These are phyloP conservation scores for Ranitomeya variabilis DNA, from an alignment of 2,113 vertebrate genomes.

Conservation along the genomic window DNA sequence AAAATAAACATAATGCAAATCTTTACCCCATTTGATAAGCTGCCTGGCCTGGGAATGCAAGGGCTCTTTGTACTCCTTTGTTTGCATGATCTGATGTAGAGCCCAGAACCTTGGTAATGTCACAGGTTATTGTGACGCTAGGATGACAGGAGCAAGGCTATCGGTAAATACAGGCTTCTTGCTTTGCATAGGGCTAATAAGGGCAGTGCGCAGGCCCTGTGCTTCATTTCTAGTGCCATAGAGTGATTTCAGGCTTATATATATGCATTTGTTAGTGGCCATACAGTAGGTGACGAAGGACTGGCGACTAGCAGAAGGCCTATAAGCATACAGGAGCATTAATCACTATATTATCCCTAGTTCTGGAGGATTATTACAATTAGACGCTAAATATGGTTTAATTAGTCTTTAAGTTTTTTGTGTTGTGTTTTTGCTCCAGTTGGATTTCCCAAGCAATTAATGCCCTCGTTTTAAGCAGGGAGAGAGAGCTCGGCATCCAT, in stretches of 20 bases:
- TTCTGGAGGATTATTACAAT: slow-evolving; percentile 43
- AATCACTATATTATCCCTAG: slow-evolving; percentile 46
- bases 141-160: slow-evolving; percentile 16
- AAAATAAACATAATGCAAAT: slow-evolving; percentile 59
- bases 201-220: not conserved
- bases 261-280: slow-evolving; percentile 20
- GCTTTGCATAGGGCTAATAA: slow-evolving; percentile 19
- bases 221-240: not conserved
- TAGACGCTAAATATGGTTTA: slow-evolving; percentile 49
- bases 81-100: slow-evolving; percentile 46
- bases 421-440: slow-evolving; percentile 43
- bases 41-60: slow-evolving; percentile 47
- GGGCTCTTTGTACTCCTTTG: slow-evolving; percentile 56
- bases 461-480: slow-evolving; percentile 2
- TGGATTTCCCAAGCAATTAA: slow-evolving; percentile 49
- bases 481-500: not conserved
- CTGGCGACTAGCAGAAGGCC: slow-evolving; percentile 42
- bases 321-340: slow-evolving; percentile 33
- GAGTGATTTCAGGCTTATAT: slow-evolving; percentile 8
- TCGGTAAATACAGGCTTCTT: slow-evolving; percentile 24
- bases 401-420: slow-evolving; percentile 52
- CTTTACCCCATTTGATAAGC: slow-evolving; percentile 49
- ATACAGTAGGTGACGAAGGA: slow-evolving; percentile 31
- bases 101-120: slow-evolving; percentile 45
- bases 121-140: slow-evolving; percentile 46